These are phyloP conservation scores for Plectrocnemia conspersa DNA, from an alignment of 1,140 invertebrate genomes.

Conservation along the genomic window DNA sequence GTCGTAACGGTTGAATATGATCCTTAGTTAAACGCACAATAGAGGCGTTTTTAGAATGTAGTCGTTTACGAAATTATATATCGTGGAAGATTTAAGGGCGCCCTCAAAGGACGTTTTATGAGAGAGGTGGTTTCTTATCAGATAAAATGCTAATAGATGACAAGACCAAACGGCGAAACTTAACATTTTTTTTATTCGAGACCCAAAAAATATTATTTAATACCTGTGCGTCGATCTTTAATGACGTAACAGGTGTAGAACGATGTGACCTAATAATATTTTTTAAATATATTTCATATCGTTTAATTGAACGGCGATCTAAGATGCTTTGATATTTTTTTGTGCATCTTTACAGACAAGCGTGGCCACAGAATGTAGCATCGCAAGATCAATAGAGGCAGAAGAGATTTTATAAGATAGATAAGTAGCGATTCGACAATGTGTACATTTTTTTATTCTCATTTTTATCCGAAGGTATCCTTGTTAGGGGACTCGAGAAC, in stretches of 20 bases:
- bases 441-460: slow-evolving; percentile 29
- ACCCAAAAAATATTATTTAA: slow-evolving; percentile 23
- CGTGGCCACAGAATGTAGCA: not conserved
- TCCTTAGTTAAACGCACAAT: not conserved
- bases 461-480: slow-evolving; percentile 25
- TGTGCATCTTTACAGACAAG: not conserved
- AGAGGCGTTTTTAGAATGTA: not conserved
- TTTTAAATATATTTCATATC: not conserved
- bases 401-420: slow-evolving; percentile 32
- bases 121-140: slow-evolving; percentile 25
- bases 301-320: not conserved
- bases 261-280: slow-evolving; percentile 5
- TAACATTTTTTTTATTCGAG: slow-evolving; percentile 14
- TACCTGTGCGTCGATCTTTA: slow-evolving; percentile 15
- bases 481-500: slow-evolving; percentile 24
- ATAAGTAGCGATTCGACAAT: slow-evolving; percentile 34
- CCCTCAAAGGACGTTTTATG: slow-evolving; percentile 23
- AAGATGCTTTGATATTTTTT: not conserved
- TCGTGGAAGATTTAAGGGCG: slow-evolving; percentile 22
- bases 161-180: slow-evolving; percentile 25
- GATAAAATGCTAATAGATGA: slow-evolving; percentile 29
- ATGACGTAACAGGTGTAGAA: slow-evolving; percentile 16
- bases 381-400: not conserved
- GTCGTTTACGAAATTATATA: not conserved
- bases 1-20: not conserved